Evolutionary conservation across 2,113 vertebrate genomes (phyloP).

Genomic region (Saguinus imperator): DNA sequence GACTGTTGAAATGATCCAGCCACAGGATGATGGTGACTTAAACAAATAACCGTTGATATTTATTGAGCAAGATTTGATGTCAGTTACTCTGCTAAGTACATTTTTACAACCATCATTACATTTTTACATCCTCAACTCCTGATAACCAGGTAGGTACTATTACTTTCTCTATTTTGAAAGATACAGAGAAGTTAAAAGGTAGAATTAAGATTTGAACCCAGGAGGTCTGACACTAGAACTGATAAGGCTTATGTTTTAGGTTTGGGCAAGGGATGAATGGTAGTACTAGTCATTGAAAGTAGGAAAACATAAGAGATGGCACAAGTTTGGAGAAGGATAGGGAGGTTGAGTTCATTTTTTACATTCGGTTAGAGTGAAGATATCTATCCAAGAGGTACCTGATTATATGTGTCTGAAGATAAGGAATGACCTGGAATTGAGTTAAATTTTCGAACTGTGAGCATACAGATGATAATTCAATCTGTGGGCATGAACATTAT

Average conservation of each 20-base stretch:
- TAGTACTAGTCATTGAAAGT: background rate
- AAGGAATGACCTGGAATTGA: background rate
- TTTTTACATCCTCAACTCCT: background rate
- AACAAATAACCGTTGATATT: background rate
- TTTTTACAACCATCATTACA: background rate
- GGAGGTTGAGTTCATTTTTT: background rate
- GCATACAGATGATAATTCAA: background rate
- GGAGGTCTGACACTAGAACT: background rate
- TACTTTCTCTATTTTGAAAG: background rate
- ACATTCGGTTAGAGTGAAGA: background rate
- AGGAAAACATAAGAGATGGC: background rate
- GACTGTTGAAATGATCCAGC: background rate
- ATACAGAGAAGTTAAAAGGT: background rate
- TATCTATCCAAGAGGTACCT: background rate
- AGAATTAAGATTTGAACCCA: background rate
- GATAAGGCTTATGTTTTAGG: background rate
- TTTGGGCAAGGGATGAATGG: background rate
- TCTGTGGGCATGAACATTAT: background rate
- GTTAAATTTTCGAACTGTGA: background rate
- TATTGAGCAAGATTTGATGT: background rate
- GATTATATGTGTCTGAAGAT: background rate
- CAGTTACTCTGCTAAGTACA: background rate
- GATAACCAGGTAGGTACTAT: background rate
- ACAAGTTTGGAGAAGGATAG: background rate
- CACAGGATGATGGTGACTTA: background rate